Conservation (phyloP, 2,113 vertebrate genomes). For the Antechinus flavipes region DNA sequence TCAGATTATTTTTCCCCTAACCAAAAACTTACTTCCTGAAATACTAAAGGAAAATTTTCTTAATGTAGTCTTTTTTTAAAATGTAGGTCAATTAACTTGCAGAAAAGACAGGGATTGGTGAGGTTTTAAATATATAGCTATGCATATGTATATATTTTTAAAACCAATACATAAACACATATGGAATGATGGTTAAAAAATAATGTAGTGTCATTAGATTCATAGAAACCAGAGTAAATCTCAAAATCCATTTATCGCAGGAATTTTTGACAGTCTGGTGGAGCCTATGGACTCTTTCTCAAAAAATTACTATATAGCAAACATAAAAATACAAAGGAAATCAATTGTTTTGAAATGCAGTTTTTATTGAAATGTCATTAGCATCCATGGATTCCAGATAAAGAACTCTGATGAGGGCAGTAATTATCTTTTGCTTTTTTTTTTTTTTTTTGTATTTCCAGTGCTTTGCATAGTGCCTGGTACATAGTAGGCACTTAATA, state of each 20-base stretch:
- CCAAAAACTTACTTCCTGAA: slow-evolving; percentile 57
- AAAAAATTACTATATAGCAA: not conserved
- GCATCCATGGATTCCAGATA: not conserved
- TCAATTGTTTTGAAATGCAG: not conserved
- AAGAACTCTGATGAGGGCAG: not conserved
- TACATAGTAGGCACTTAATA: not conserved
- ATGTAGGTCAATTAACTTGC: not conserved
- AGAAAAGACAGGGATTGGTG: not conserved
- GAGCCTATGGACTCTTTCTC: not conserved
- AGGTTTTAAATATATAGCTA: not conserved
- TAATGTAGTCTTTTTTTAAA: slow-evolving; percentile 34
- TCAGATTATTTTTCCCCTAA: slow-evolving; percentile 40
- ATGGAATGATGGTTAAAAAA: slow-evolving; percentile 22
- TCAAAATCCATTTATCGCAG: not conserved
- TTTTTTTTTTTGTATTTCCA: not conserved
- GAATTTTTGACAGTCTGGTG: not conserved
- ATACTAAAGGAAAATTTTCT: slow-evolving; percentile 42
- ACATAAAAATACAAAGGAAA: not conserved
- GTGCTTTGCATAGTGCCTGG: not conserved
- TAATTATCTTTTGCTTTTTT: not conserved
- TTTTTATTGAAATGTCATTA: not conserved
- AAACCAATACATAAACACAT: not conserved
- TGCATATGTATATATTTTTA: not conserved
- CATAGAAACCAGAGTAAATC: slow-evolving; percentile 13
- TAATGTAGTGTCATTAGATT: slow-evolving; percentile 30